These are phyloP conservation scores for Gobio gobio DNA, from an alignment of 2,113 vertebrate species.

Conservation along the genomic window DNA sequence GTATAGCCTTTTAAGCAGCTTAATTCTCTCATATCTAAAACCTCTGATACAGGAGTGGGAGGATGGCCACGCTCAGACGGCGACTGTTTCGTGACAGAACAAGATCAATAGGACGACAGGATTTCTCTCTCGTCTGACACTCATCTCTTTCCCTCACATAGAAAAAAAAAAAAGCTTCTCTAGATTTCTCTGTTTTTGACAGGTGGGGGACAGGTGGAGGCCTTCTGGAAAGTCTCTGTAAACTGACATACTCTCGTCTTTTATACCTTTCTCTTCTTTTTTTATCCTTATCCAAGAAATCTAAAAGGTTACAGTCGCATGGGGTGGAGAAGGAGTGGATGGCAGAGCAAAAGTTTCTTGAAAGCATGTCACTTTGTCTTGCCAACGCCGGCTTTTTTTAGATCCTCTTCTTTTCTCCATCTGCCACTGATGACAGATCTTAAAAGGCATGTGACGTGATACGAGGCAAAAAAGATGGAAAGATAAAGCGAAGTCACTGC, in stretches of 20 bases:
- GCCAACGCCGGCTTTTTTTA: conserved; percentile 39
- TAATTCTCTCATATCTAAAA: conserved; percentile 41
- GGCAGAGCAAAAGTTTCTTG: conserved; percentile 1
- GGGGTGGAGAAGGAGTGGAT: conserved; percentile 2
- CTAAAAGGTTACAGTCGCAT: conserved; percentile 33
- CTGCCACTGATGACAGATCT: conserved; percentile 28
- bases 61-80: background rate
- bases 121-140: conserved; percentile 43
- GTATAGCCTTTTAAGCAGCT: conserved; percentile 29
- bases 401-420: conserved; percentile 24
- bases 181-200: conserved; percentile 19
- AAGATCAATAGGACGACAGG: conserved; percentile 61
- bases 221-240: conserved; percentile 30
- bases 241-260: conserved; percentile 27
- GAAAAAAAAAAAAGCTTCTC: background rate
- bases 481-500: background rate
- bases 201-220: conserved; percentile 32
- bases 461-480: background rate
- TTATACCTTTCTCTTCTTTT: background rate
- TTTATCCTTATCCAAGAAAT: background rate
- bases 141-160: background rate
- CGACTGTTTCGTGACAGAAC: conserved; percentile 27
- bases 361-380: conserved; percentile 41
- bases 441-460: conserved; percentile 14
- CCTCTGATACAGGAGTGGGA: conserved; percentile 39